Evolutionary conservation across 2,888 invertebrate species (phyloP).

Genomic region (Metellina segmentata): DNA sequence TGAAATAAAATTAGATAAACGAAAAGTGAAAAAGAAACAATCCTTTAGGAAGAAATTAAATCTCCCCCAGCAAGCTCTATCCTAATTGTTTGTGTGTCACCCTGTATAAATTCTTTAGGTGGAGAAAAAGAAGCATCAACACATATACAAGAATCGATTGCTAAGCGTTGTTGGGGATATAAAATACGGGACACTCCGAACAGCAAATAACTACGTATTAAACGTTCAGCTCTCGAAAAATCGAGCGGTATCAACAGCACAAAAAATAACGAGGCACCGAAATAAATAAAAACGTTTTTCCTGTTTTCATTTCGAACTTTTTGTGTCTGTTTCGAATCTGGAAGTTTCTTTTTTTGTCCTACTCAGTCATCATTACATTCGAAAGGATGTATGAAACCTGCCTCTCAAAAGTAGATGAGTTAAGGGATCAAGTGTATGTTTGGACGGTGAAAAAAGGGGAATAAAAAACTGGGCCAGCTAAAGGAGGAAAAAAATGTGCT

Average conservation of each 20-base stretch:
- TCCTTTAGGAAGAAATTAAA: conserved; percentile 38
- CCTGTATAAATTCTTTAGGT: conserved; percentile 24
- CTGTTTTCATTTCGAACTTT: not conserved
- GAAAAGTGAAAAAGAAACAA: conserved; percentile 21
- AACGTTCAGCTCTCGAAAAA: conserved; percentile 8
- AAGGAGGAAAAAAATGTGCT: conserved; percentile 44
- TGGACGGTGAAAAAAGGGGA: not conserved
- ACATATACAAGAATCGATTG: conserved; percentile 48
- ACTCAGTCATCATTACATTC: conserved; percentile 22
- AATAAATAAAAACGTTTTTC: conserved; percentile 32
- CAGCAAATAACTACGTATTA: conserved; percentile 21
- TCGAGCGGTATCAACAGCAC: not conserved
- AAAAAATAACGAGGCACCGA: conserved; percentile 22
- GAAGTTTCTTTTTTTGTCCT: not conserved
- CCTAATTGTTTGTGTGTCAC: conserved; percentile 53
- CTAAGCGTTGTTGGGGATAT: not conserved
- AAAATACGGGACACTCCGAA: conserved; percentile 1
- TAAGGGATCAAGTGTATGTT: conserved; percentile 45
- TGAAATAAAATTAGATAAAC: conserved; percentile 47
- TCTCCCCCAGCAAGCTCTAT: conserved; percentile 24
- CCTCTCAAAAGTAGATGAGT: conserved; percentile 24
- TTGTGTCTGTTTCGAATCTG: not conserved
- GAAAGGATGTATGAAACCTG: conserved; percentile 39
- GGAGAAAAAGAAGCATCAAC: conserved; percentile 14
- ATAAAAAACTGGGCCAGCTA: conserved; percentile 25